Evolutionary conservation across 2,888 invertebrate genomes (phyloP).

Genomic region (Netelia virgata): DNA sequence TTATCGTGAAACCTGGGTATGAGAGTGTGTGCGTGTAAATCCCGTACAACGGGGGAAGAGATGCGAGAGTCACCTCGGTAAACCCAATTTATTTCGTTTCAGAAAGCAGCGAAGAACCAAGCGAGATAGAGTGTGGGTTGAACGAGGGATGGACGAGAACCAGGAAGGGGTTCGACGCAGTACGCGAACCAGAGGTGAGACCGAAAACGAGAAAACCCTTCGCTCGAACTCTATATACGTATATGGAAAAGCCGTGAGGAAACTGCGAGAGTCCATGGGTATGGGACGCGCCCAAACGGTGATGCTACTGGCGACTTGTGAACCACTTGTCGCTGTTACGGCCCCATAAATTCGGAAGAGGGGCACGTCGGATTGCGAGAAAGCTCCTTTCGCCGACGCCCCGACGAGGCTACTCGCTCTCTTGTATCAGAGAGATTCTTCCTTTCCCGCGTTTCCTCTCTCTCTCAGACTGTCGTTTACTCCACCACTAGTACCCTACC

Average conservation of each 20-base stretch:
- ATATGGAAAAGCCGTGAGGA: conserved; percentile 51
- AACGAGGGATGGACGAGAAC: conserved; percentile 71
- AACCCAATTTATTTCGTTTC: conserved; percentile 84
- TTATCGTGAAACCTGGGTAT: conserved; percentile 50
- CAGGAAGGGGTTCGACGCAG: conserved; percentile 41
- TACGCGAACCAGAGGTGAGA: conserved; percentile 73
- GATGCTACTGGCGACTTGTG: conserved; percentile 87
- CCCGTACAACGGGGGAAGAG: conserved; percentile 63
- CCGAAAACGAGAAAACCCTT: conserved; percentile 12
- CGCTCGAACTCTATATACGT: not conserved
- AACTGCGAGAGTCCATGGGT: conserved; percentile 28
- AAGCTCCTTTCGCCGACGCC: conserved; percentile 72
- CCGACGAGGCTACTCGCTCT: conserved; percentile 70
- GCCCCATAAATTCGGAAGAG: conserved; percentile 86
- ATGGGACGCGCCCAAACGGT: conserved; percentile 86
- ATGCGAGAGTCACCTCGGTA: conserved; percentile 74
- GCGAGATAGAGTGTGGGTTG: conserved; percentile 75
- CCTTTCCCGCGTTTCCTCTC: conserved; percentile 62
- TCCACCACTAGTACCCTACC: conserved; percentile 67
- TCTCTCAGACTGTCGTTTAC: conserved; percentile 57
- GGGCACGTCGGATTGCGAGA: conserved; percentile 71
- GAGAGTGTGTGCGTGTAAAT: conserved; percentile 55
- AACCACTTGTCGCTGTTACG: conserved; percentile 89
- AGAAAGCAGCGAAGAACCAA: conserved; percentile 60
- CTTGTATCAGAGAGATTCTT: conserved; percentile 41